A percentile compares a stretch with the other conserved stretches of the same genome.
Evolutionary conservation across 2,888 invertebrate species (phyloP).

Genomic region (Synanthedon vespiformis): DNA sequence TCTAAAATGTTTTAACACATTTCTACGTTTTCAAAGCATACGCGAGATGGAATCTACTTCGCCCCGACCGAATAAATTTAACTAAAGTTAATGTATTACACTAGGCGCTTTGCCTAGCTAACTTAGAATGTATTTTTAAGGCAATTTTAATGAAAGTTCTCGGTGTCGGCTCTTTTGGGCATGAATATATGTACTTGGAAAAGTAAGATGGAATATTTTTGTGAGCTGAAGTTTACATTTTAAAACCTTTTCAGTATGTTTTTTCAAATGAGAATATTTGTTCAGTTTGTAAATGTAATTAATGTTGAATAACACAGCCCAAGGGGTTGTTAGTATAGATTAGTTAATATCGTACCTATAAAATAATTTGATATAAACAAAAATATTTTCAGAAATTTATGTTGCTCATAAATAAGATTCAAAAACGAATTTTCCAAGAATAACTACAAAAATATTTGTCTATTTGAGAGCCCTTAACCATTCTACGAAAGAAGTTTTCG

Average conservation of each 20-base stretch:
- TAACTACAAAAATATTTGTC: no score
- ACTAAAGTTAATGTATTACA: conserved; percentile 18
- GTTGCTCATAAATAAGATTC: no score
- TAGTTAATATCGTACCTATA: no score
- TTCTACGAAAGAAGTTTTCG: no score
- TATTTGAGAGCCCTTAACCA: no score
- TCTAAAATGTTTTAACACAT: conserved; percentile 15
- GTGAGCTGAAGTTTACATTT: neutral
- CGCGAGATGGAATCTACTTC: conserved; percentile 9
- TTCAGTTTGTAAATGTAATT: no score
- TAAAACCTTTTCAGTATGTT: neutral
- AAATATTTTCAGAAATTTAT: no score
- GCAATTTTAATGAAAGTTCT: neutral
- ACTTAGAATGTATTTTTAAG: neutral
- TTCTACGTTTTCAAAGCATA: conserved; percentile 10
- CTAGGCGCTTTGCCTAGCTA: conserved; percentile 2
- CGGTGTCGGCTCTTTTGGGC: conserved; percentile 1
- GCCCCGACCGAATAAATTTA: conserved; percentile 10
- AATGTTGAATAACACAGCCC: no score
- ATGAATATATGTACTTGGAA: neutral
- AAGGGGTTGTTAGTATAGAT: no score
- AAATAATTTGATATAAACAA: no score
- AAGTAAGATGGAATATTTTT: neutral
- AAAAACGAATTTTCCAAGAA: no score
- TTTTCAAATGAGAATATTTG: no score